These are phyloP conservation scores for Morinoia aosen DNA, from an alignment of 2,888 invertebrate genomes.

Conservation along the genomic window DNA sequence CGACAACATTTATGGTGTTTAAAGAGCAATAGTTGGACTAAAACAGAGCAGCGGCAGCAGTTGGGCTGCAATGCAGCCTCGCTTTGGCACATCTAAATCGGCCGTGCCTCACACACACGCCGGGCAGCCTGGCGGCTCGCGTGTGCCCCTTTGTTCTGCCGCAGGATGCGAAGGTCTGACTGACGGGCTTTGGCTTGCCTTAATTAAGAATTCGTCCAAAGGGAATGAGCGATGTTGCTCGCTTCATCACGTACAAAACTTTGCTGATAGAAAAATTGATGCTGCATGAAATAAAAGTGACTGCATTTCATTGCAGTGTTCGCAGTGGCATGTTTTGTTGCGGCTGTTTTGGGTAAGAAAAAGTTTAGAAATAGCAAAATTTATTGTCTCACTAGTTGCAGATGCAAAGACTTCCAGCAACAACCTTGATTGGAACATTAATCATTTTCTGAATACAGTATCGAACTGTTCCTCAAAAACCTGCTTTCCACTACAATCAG, in stretches of 20 bases:
- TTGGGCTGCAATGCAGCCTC: background rate
- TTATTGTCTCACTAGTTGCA: no score
- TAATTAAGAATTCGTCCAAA: background rate
- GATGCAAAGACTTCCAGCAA: no score
- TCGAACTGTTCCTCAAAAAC: no score
- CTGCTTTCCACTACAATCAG: no score
- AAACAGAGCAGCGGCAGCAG: background rate
- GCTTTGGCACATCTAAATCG: background rate
- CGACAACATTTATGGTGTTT: conserved; percentile 20
- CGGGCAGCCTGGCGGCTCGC: background rate
- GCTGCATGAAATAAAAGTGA: background rate
- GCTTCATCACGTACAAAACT: background rate
- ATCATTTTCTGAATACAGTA: no score
- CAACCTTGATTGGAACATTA: no score
- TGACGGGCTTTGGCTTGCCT: background rate
- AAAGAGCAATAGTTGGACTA: conserved; percentile 7
- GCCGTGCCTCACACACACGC: background rate
- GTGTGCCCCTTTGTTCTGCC: background rate
- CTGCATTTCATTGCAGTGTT: background rate
- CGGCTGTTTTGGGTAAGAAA: no score
- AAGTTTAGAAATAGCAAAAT: no score
- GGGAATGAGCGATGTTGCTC: background rate
- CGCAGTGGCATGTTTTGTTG: no score
- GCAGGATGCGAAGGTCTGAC: background rate
- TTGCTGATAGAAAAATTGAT: background rate